phyloP scores from a whole-genome alignment of 1,140 invertebrate genomes.

The Rhizoglyphus robini region DNA sequence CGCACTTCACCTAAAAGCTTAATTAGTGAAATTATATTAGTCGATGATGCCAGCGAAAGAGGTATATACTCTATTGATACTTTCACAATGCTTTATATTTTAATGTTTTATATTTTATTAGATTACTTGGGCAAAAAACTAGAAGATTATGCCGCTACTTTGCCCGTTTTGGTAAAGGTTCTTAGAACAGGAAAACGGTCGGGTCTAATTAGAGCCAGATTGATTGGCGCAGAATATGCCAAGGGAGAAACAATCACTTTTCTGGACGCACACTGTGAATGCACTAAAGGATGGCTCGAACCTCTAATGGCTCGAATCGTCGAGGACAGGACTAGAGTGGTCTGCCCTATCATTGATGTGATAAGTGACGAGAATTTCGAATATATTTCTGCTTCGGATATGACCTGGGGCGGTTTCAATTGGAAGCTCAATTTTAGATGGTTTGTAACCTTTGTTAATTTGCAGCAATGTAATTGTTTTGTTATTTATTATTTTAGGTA shows the following conservation, averaged over 20 bases:
- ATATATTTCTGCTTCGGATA: constrained; percentile 73
- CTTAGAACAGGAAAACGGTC: constrained; percentile 74
- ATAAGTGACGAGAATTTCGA: constrained; percentile 92
- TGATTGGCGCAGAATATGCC: constrained; percentile 78
- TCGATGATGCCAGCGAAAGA: constrained; percentile 40
- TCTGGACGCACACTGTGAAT: constrained; percentile 88
- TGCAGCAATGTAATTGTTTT: background rate
- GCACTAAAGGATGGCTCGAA: constrained; percentile 79
- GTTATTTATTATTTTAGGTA: constrained; percentile 47
- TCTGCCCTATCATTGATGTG: constrained; percentile 95
- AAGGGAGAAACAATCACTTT: constrained; percentile 87
- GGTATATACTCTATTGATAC: constrained; percentile 24
- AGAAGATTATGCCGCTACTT: constrained; percentile 69
- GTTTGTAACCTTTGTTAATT: constrained; percentile 41
- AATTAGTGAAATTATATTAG: constrained; percentile 39
- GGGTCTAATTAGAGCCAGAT: constrained; percentile 77
- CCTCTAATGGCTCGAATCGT: constrained; percentile 76
- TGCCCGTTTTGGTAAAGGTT: constrained; percentile 58
- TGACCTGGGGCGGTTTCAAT: constrained; percentile 95
- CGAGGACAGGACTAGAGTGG: constrained; percentile 74
- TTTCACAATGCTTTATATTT: constrained; percentile 4
- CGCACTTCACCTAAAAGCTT: constrained; percentile 34
- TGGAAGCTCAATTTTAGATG: constrained; percentile 96
- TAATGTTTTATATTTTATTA: constrained; percentile 34
- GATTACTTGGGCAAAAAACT: constrained; percentile 75